These are phyloP conservation scores for Holothuria leucospilota DNA, from an alignment of 53 echinoderm and acorn worm genomes.

Conservation along the genomic window DNA sequence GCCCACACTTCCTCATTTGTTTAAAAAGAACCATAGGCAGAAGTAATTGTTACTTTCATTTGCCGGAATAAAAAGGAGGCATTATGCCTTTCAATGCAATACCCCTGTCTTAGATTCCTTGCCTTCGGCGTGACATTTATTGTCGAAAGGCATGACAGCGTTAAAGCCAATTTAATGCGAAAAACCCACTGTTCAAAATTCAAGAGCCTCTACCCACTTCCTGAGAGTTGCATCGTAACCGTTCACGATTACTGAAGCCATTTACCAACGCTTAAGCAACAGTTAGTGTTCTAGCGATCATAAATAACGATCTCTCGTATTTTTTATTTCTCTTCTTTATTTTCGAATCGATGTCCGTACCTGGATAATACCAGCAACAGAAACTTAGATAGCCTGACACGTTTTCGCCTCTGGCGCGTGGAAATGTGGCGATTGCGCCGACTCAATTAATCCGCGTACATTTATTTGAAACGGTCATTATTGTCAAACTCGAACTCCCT, in stretches of 20 bases:
- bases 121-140: slow-evolving; percentile 43
- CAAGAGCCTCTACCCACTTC: slow-evolving; percentile 17
- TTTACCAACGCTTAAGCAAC: slow-evolving; percentile 48
- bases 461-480: slow-evolving; percentile 49
- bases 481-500: slow-evolving; percentile 38
- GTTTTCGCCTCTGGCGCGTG: slow-evolving; percentile 42
- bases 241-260: slow-evolving; percentile 30
- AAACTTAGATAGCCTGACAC: slow-evolving; percentile 28
- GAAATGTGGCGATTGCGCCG: slow-evolving; percentile 36
- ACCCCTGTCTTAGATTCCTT: slow-evolving; percentile 34
- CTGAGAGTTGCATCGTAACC: slow-evolving; percentile 28
- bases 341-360: slow-evolving; percentile 19
- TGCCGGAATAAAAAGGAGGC: neutral
- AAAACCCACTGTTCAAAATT: neutral
- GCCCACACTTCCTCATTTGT: no score
- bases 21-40: neutral
- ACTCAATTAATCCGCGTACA: slow-evolving; percentile 42
- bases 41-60: slow-evolving; percentile 2
- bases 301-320: slow-evolving; percentile 28
- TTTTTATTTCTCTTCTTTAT: neutral
- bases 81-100: neutral
- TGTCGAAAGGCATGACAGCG: slow-evolving; percentile 13
- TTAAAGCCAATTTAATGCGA: slow-evolving; percentile 32
- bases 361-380: slow-evolving; percentile 33
- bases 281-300: slow-evolving; percentile 20